These are phyloP conservation scores for Apoda limacodes DNA, from an alignment of 2,888 invertebrate species.

Conservation along the genomic window DNA sequence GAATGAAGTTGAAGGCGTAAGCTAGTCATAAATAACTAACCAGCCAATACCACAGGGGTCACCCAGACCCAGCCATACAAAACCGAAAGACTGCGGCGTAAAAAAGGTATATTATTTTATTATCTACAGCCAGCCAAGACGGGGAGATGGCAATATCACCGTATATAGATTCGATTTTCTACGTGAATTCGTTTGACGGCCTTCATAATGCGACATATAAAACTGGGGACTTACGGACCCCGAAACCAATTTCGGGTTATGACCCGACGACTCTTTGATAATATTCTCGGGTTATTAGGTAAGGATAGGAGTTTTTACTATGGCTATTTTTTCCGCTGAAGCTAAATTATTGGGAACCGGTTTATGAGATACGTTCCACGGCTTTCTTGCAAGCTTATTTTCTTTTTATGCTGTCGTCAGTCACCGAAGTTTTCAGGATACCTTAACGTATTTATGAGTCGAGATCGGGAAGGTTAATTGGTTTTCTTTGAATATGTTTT, in stretches of 20 bases:
- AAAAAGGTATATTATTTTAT: constrained; percentile 68
- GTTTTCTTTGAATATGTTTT: too few species aligned
- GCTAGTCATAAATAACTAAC: not conserved
- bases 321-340: constrained; percentile 69
- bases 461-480: too few species aligned
- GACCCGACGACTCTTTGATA: constrained; percentile 70
- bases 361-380: constrained; percentile 51
- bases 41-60: not conserved
- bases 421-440: too few species aligned
- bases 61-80: not conserved
- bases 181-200: constrained; percentile 73
- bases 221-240: constrained; percentile 71
- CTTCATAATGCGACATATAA: constrained; percentile 72
- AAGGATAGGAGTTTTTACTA: constrained; percentile 70
- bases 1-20: too few species aligned
- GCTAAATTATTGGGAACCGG: constrained; percentile 59
- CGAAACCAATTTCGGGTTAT: constrained; percentile 72
- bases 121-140: constrained; percentile 61
- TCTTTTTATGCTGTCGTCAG: constrained; percentile 53
- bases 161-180: constrained; percentile 73
- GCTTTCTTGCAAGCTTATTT: constrained; percentile 41
- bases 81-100: constrained; percentile 32
- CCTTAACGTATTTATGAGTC: too few species aligned
- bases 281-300: constrained; percentile 71
- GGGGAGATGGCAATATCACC: constrained; percentile 59